Evolutionary conservation across 2,888 invertebrate genomes (phyloP).

Genomic region (Cheilosia vulpina): DNA sequence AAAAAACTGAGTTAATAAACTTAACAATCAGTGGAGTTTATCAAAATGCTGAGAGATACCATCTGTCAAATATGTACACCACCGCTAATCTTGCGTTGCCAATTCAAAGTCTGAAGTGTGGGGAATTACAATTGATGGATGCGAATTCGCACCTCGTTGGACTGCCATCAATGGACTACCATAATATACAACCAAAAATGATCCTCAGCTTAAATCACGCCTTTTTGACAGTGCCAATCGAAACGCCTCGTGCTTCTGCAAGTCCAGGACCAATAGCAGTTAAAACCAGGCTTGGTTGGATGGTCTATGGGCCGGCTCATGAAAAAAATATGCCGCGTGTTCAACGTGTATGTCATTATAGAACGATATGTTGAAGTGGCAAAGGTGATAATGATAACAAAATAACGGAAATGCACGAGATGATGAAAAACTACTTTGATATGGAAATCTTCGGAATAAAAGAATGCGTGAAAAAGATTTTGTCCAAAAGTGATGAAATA

Average conservation of each 20-base stretch:
- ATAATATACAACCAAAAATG: conserved; percentile 38
- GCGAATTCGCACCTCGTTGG: neutral
- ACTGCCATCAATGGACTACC: conserved; percentile 28
- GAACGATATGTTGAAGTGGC: neutral
- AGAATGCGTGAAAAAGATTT: neutral
- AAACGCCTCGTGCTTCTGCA: neutral
- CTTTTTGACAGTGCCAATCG: conserved; percentile 28
- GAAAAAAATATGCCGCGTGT: neutral
- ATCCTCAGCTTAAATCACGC: conserved; percentile 46
- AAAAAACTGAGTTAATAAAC: neutral
- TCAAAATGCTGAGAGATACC: conserved; percentile 12
- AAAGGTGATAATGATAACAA: neutral
- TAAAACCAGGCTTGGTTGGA: conserved; percentile 11
- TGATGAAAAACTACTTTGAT: neutral
- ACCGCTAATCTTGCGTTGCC: conserved; percentile 33
- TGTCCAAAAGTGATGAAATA: conserved; percentile 12
- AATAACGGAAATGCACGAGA: neutral
- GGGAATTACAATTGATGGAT: neutral
- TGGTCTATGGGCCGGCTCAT: neutral
- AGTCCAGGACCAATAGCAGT: neutral
- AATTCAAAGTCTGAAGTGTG: neutral
- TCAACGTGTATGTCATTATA: neutral
- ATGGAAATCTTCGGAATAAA: conserved; percentile 26
- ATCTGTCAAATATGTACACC: conserved; percentile 20
- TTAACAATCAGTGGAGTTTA: conserved; percentile 6